Base-by-base conservation (phyloP, 2,797 vertebrate species). In the Ispidina picta region DNA sequence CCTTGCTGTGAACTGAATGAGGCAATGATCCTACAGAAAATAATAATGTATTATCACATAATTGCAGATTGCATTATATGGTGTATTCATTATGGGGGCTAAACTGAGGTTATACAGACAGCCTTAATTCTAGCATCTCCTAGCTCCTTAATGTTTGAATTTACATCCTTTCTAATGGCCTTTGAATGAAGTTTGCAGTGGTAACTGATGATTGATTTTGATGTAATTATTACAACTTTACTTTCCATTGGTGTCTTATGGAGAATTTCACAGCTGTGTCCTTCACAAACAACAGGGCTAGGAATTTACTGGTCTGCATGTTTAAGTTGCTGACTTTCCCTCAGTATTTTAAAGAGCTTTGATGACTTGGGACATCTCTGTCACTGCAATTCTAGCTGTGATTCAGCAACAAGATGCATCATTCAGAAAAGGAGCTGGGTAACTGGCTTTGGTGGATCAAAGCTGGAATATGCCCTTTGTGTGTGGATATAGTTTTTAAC, bases 1-100 rank as follows among this genome's bases (percentile, higher is more conserved):
- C 54, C 28, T 60, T 71, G 28, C 65, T 92, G 43, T 75, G 78
- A 91, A 66, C 62, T 16, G 62, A 86, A 77, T 2, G 12, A 90
- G 49, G 86, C 74, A 84, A 51, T 51, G 71, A 89, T 92, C 51
- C 64, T 46, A 62, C 58, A 77, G 75, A 91, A 95, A 93, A 93
- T 29, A 85, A 66, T 17, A 85, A 66, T 17, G 55, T 66, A 88
- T 71, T 83, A 87, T 74, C 65, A 69, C 41, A 35, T 69, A 86
- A 86, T 35, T 92, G 52, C 65, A 92, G 72, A 80, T 44, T 68
- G 25, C 58, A 41, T 69, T 74, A 23, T 43, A 56, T 29, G 22
- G 35, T 58, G 4, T 52, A 48, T 52, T 86, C 74, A 77, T 86
- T 65, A 80, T 8, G 37, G 80, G 35, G 77, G 51, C 88, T 88